Base-by-base conservation (phyloP, 2,888 invertebrate genomes). In the Smittia sp. region DNA sequence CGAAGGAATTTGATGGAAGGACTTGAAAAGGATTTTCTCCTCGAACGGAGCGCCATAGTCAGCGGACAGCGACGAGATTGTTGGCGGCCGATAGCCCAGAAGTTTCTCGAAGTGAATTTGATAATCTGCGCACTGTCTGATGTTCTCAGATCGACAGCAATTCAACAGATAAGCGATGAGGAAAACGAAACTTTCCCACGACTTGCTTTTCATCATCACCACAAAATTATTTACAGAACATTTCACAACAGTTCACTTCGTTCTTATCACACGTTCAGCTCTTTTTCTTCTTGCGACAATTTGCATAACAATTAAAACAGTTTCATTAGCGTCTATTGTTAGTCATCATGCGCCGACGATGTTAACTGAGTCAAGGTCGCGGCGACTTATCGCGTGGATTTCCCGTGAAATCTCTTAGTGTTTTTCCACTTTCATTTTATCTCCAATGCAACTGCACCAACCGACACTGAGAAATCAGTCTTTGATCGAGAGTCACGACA, bases 101-200 rank as follows among this genome's bases (percentile, higher is more conserved):
- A 81, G 80, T 76, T 82, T 82, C 76, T 82, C 81, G 75, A 82
- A 78, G 75, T 81, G 80, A 78, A 81, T 75, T 77, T 81, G 81
- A 75, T 82, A 79, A 69, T 80, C 75, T 7, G 82, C 81, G 75
- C 82, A 82, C 76, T 81, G 25, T 27, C 13, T 63, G 1, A 63
- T 63, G 63, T n/a, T 63, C n/a, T 63, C 1, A 13, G n/a, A n/a
- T n/a, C n/a, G n/a, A n/a, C n/a, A n/a, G n/a, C n/a, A n/a, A n/a
- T n/a, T n/a, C n/a, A 58, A 20, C 58, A 58, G 20, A 58, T 20
- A 22, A 1, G 2, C 24, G 11, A 46, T 3, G 11, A 46, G 46
- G n/a, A 46, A 46, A 46, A 13, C 13, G 7, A 39, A 39, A 39
- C 7, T 39, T 39, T 39, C 7, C 13, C 39, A 39, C 39, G 39